Percentiles rank a stretch among this genome's conserved stretches.
Conservation (phyloP, 2,113 vertebrate genomes). For the Pelecanus crispus region DNA sequence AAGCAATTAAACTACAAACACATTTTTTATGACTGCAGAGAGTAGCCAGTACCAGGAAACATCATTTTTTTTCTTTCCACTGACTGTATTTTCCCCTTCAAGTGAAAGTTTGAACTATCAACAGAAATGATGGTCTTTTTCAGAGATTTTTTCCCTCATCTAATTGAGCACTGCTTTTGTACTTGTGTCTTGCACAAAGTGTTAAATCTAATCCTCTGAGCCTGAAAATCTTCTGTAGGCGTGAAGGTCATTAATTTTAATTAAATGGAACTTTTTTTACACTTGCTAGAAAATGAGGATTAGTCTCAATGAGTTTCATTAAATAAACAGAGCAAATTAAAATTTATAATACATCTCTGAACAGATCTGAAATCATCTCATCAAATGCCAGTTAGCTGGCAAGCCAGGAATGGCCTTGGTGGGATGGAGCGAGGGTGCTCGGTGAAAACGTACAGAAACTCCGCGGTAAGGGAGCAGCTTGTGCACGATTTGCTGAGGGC, state of each 20-base stretch:
- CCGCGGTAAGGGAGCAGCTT: neutral
- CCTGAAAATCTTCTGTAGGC: constrained; percentile 48
- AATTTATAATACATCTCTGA: constrained; percentile 48
- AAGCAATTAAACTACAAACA: constrained; percentile 40
- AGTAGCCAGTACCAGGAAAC: neutral
- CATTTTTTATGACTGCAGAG: neutral
- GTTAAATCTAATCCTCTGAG: constrained; percentile 52
- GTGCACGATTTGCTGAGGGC: accelerated
- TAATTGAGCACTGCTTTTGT: neutral
- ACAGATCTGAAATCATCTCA: constrained; percentile 12
- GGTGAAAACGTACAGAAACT: neutral
- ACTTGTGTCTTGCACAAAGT: neutral
- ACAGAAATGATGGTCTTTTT: neutral
- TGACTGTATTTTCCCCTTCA: neutral
- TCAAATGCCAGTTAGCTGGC: neutral
- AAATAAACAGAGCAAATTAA: constrained; percentile 71
- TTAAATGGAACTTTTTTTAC: constrained; percentile 60
- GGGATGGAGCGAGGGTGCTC: neutral
- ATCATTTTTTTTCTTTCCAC: neutral
- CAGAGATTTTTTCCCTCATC: neutral
- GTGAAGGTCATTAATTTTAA: constrained; percentile 73
- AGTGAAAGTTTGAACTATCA: neutral
- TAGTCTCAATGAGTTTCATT: constrained; percentile 67
- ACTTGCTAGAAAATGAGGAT: constrained; percentile 60
- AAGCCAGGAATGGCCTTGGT: neutral